Conservation (phyloP, 2,797 vertebrate species). For the Sebastes iracundus region DNA sequence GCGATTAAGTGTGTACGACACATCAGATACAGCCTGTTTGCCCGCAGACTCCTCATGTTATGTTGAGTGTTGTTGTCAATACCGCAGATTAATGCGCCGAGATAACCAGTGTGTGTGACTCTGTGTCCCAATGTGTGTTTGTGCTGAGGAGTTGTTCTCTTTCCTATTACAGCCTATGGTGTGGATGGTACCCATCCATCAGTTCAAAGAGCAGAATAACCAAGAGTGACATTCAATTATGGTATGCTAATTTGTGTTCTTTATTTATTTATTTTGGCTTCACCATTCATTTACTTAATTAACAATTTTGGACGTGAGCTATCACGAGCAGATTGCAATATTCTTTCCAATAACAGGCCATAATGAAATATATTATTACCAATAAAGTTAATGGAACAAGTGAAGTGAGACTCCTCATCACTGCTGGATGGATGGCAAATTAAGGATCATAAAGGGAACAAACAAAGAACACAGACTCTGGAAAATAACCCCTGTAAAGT, state of each 20-base stretch:
- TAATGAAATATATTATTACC: conserved; percentile 81
- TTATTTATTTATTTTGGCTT: conserved; percentile 76
- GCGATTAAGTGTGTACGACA: conserved; percentile 26
- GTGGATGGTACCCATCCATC: conserved; percentile 65
- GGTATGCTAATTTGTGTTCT: conserved; percentile 78
- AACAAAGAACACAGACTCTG: conserved; percentile 36
- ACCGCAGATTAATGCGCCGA: conserved; percentile 43
- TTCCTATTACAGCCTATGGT: conserved; percentile 27
- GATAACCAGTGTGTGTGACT: conserved; percentile 41
- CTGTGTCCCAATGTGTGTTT: background rate
- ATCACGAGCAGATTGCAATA: conserved; percentile 77
- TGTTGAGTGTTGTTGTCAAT: conserved; percentile 45
- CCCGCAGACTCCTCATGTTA: conserved; percentile 14
- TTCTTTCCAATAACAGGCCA: conserved; percentile 73
- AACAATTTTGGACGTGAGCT: conserved; percentile 76
- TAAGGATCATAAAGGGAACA: conserved; percentile 59
- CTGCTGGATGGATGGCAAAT: conserved; percentile 64
- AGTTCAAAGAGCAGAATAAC: conserved; percentile 78
- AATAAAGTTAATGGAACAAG: conserved; percentile 79
- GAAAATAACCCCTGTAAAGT: conserved; percentile 29
- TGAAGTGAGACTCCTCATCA: conserved; percentile 72
- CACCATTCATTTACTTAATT: conserved; percentile 80
- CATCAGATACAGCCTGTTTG: conserved; percentile 20
- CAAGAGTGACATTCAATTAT: conserved; percentile 83
- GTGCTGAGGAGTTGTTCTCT: conserved; percentile 4